phyloP scores from a whole-genome alignment of 2,888 invertebrate species.

The Chloromyia formosa region DNA sequence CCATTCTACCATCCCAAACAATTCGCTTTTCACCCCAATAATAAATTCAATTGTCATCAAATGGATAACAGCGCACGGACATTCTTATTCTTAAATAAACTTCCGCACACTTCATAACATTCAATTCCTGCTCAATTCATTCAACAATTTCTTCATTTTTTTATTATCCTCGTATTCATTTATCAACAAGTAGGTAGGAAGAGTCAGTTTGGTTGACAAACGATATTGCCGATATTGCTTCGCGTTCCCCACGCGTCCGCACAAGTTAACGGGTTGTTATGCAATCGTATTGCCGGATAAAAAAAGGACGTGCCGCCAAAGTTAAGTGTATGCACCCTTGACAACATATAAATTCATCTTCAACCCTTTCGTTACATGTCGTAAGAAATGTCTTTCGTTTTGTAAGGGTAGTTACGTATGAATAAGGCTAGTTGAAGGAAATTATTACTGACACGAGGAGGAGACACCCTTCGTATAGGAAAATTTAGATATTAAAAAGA shows the following conservation, averaged over 20 bases:
- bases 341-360: background rate
- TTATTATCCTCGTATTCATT: conserved; percentile 19
- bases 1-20: background rate
- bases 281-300: background rate
- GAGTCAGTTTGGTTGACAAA: background rate
- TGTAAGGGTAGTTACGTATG: background rate
- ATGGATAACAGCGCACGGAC: background rate
- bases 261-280: background rate
- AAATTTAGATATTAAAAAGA: conserved; percentile 36
- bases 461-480: background rate
- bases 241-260: background rate
- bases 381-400: background rate
- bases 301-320: conserved; percentile 37
- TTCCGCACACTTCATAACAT: conserved; percentile 39
- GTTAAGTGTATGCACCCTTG: conserved; percentile 43
- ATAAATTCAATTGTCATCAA: conserved; percentile 14
- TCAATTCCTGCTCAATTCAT: conserved; percentile 28
- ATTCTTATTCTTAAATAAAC: conserved; percentile 37
- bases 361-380: conserved; percentile 25
- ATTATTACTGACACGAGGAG: too few relatives aligned
- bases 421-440: background rate
- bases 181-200: conserved; percentile 30
- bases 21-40: conserved; percentile 13
- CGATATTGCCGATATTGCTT: conserved; percentile 8
- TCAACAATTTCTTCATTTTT: background rate